Base-by-base conservation (phyloP, 2,113 vertebrate genomes). In the Callaeas wilsoni region DNA sequence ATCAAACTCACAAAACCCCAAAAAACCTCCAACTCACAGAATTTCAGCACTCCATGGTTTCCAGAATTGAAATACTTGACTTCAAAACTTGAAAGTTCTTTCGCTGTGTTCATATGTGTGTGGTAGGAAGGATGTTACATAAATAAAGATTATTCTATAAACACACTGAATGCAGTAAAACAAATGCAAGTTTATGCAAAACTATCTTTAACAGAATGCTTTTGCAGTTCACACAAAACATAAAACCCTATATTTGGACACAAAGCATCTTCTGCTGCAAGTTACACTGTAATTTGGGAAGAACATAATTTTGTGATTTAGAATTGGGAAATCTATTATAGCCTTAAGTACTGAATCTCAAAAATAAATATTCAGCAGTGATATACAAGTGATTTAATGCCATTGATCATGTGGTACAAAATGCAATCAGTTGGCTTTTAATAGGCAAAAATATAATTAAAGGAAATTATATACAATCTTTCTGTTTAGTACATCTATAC, bases 271-370 rank as follows among this genome's bases (percentile, higher is more conserved):
- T 90, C 81, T 55, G 59, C 69, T 91, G 80, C 63, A 69, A 84
- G 85, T 95, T 92, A 75, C 63, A 67, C 86, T 92, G 75, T 96
- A 97, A 96, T 96, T 94, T 94, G 90, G 86, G 67, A 74, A 90
- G 95, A 95, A 92, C 69, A 88, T 94, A 94, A 94, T 96, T 97
- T 96, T 90, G 74, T 91, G 74, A 91, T 95, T 94, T 95, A 92
- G 89, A 95, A 95, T 79, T 95, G 87, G 33, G 70, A 92, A 93
- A 96, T 91, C 84, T 96, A 79, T 96, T 97, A 96, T 89, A 94
- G 84, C 69, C 57, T 89, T 73, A 89, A 95, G 94, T 73, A 95
- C 78, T 56, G 85, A 83, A 92, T 88, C 85, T 92, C 77, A 94
- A 82, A 95, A 94, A 96, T 94, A 95, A 93, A 71, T 85, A 95